Evolutionary conservation across 1,140 invertebrate genomes (phyloP).

Genomic region (Dufourea novaeangliae): DNA sequence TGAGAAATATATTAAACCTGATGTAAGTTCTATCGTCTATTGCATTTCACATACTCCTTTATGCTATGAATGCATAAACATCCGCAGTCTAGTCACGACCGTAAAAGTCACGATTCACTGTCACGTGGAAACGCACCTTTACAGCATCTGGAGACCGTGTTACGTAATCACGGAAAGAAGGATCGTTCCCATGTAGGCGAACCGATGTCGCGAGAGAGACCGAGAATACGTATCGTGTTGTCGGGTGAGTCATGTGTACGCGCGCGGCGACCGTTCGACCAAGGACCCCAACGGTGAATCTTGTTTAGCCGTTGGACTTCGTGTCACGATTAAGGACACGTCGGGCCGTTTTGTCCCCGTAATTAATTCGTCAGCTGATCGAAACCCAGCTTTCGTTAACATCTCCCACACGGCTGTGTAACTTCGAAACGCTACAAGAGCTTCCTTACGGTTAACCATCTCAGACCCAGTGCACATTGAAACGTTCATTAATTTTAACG

Average conservation of each 20-base stretch:
- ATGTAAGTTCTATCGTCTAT: no score
- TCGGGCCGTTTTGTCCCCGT: background rate
- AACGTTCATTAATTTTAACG: no score
- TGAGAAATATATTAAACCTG: no score
- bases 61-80: no score
- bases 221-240: background rate
- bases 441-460: background rate
- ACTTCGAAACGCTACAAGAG: background rate
- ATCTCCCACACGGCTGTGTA: no score
- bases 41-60: no score
- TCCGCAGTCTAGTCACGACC: no score
- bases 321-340: slow-evolving; percentile 11
- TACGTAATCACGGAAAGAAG: slow-evolving; percentile 30
- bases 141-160: slow-evolving; percentile 5
- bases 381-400: background rate
- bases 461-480: no score
- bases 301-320: slow-evolving; percentile 1
- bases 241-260: slow-evolving; percentile 13
- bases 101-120: no score
- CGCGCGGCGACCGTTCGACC: slow-evolving; percentile 2
- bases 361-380: slow-evolving; percentile 34
- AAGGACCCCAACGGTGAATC: slow-evolving; percentile 8
- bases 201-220: slow-evolving; percentile 9
- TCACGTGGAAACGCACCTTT: no score
- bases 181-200: slow-evolving; percentile 19